Base-by-base conservation (phyloP, 2,797 vertebrate species). In the Catostomus latipinnis region DNA sequence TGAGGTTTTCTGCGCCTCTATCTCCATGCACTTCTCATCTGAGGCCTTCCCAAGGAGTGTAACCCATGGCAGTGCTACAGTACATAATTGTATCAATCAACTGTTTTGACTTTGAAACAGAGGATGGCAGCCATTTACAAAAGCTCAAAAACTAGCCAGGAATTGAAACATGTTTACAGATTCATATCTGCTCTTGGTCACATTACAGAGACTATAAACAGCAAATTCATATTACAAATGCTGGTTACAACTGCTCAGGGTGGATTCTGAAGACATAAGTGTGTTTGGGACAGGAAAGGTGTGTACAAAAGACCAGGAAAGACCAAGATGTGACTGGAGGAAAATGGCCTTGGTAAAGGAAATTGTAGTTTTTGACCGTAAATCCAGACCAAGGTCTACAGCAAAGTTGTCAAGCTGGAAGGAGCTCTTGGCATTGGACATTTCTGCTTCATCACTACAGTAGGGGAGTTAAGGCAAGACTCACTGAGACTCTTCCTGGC, bases 401-500 rank as follows among this genome's bases (percentile, higher is more conserved):
- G 77, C 66, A 46, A 80, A 77, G 82, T 83, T 48, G 58, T 77
- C 46, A 46, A 79, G 68, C 71, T 79, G 53, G n/a, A 34, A 46
- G 13, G 68, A 46, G 53, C 53, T 57, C 54, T 49, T 80, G 79
- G 60, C 57, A 56, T 76, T 61, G 73, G 50, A 52, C 75, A 53
- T 53, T 60, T 68, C 63, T 43, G 13, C 50, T 34, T 34, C 34
- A 34, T 34, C 34, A 34, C 34, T 34, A 34, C 48, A 57, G 14
- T 46, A 61, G 43, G 78, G 81, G 81, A 71, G 71, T 85, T 70
- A 74, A 81, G 86, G 74, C 74, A 83, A 77, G 76, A 80, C 80
- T 87, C 88, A 91, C 91, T 91, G 89, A 91, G 91, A 93, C 86
- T 85, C 78, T 80, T 83, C 73, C 56, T 63, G 72, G 63, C 56